phyloP scores from a whole-genome alignment of 2,113 vertebrate genomes.

The Cyprinodon tularosa region DNA sequence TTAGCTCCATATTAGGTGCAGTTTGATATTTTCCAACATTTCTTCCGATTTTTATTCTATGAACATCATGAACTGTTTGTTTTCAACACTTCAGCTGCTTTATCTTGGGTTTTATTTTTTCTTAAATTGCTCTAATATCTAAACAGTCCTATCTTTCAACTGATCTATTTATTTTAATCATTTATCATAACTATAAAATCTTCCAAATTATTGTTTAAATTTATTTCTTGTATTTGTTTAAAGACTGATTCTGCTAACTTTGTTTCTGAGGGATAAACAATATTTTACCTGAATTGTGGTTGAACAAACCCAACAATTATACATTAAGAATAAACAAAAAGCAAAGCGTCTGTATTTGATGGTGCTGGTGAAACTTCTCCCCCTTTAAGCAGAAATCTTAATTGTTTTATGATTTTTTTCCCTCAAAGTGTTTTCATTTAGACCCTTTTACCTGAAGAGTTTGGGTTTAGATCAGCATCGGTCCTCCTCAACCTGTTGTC shows the following conservation, averaged over 20 bases:
- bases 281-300: not conserved
- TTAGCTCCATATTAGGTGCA: too few species aligned
- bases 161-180: not conserved
- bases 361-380: not conserved
- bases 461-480: not conserved
- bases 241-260: not conserved
- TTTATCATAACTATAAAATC: not conserved
- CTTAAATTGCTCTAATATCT: not conserved
- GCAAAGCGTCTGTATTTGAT: not conserved
- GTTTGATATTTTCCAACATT: too few species aligned
- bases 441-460: not conserved
- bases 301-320: not conserved
- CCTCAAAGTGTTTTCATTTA: too few species aligned
- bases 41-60: not conserved
- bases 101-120: not conserved
- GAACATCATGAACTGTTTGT: not conserved
- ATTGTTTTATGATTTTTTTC: too few species aligned
- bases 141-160: not conserved
- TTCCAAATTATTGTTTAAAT: not conserved
- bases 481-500: not conserved
- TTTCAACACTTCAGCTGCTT: not conserved
- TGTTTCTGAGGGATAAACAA: not conserved
- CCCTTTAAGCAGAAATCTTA: too few species aligned
- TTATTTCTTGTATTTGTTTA: not conserved
- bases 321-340: not conserved